Evolutionary conservation across 2,888 invertebrate genomes (phyloP).

Genomic region (Sclerodermus sp.): DNA sequence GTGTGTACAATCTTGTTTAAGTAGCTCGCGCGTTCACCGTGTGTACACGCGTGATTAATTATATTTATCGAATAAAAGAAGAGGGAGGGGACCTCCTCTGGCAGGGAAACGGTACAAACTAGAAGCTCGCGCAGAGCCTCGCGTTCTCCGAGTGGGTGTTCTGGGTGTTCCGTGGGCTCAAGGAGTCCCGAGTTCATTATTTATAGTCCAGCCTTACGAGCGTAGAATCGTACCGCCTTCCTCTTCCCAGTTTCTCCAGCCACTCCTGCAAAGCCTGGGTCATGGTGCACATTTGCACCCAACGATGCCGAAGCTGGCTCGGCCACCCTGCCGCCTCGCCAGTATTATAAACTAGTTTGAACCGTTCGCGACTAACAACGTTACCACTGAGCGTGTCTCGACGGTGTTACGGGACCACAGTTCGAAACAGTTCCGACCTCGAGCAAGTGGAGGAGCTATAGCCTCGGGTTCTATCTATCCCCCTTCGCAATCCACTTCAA

Average conservation of each 20-base stretch:
- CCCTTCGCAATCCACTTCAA: no score
- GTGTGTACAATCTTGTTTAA: no score
- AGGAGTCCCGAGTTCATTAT: slow-evolving; percentile 41
- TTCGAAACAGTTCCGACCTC: slow-evolving; percentile 24
- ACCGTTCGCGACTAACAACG: slow-evolving; percentile 27
- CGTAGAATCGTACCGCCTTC: slow-evolving; percentile 27
- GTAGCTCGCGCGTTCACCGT: no score
- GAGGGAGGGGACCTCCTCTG: slow-evolving; percentile 18
- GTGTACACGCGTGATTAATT: no score
- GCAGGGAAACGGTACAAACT: slow-evolving; percentile 33
- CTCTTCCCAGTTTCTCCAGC: slow-evolving; percentile 5
- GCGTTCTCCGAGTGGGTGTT: slow-evolving; percentile 13
- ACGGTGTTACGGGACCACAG: slow-evolving; percentile 21
- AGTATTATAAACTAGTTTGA: slow-evolving; percentile 31
- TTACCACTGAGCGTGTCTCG: slow-evolving; percentile 19
- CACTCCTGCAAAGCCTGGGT: not conserved
- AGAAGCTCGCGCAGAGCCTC: slow-evolving; percentile 25
- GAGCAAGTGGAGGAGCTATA: not conserved
- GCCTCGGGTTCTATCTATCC: no score
- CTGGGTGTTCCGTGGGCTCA: no score
- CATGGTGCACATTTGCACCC: not conserved
- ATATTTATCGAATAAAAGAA: not conserved
- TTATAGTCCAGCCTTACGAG: slow-evolving; percentile 38
- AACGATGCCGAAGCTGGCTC: slow-evolving; percentile 1
- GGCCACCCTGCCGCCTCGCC: slow-evolving; percentile 16